Base-by-base conservation (phyloP, 2,888 invertebrate species). In the Myopa testacea region DNA sequence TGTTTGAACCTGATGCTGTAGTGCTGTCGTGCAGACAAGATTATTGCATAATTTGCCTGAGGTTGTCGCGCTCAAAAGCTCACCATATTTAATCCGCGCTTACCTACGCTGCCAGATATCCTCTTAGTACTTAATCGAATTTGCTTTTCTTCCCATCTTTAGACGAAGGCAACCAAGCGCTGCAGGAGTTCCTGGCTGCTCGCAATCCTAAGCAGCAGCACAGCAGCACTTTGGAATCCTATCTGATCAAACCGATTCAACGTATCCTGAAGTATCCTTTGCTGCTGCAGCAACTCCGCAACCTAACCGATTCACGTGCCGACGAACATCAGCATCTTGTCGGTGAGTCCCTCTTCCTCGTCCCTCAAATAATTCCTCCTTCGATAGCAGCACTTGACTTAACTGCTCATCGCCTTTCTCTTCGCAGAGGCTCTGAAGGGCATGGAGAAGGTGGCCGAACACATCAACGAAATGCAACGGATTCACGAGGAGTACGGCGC, bases 381-480 rank as follows among this genome's bases (percentile, higher is more conserved):
- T 45, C 45, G 45, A 45, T 45, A 45, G 26, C 26, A 26, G 26
- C 26, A 26, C 26, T 52, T 16, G 26, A 63, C 60, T 74, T 71
- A 75, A 69, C 12, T 50, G 45, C 34, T 8, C 45, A 3, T 52
- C 19, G 19, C 16, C n/a, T 34, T 60, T 77, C 19, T 65, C 58
- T 68, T 75, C 67, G 81, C 93, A 96, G 97, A 98, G 93, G 97
- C 98, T 83, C 92, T 98, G 77, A 96, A 97, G 90, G 98, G 97
- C 83, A 98, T 98, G 98, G 98, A 98, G 89, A 97, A 98, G 90
- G 98, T 98, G 84, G 98, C 98, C 69, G 98, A 98, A 90, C 98
- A 99, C 91, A 98, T 99, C 87, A 99, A 98, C 91, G 98, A 98
- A 92, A 98, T 98, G 98, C 98, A 98, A 92, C 94, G 98, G 91